Conservation (phyloP, 2,113 vertebrate species). For the Psilopsiagon aurifrons region DNA sequence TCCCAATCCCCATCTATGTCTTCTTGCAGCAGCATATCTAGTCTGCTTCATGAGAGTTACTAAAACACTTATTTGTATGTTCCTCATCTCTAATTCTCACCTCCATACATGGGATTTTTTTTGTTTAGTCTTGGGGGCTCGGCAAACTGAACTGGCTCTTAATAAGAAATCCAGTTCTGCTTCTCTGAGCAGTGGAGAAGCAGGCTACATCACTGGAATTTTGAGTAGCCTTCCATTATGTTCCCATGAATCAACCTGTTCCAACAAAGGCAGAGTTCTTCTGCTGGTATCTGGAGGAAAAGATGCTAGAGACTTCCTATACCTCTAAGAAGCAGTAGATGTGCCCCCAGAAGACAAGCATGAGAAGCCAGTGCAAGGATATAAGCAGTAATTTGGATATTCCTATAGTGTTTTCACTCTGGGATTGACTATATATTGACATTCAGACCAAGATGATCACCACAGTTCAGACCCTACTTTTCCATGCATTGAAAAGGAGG, state of each 20-base stretch:
- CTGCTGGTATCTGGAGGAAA: background rate
- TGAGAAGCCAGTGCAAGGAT: background rate
- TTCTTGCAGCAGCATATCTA: background rate
- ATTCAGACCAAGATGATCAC: background rate
- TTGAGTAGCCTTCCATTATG: background rate
- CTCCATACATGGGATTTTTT: background rate
- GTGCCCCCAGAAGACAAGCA: background rate
- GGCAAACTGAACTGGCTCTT: background rate
- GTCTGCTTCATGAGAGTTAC: background rate
- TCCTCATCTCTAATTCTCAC: background rate
- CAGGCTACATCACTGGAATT: background rate
- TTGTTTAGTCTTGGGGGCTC: background rate
- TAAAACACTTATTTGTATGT: background rate
- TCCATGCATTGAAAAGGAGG: background rate
- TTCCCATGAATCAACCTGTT: background rate
- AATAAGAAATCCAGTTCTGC: background rate
- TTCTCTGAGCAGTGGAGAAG: background rate
- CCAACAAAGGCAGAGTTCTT: background rate
- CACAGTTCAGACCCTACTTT: background rate
- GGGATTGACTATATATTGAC: background rate
- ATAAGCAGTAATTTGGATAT: background rate
- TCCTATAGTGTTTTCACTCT: background rate
- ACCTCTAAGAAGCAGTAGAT: background rate
- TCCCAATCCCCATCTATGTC: background rate
- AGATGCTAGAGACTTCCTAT: background rate